These are phyloP conservation scores for Paraescarpia echinospica DNA, from an alignment of 1,140 invertebrate genomes.

Conservation along the genomic window DNA sequence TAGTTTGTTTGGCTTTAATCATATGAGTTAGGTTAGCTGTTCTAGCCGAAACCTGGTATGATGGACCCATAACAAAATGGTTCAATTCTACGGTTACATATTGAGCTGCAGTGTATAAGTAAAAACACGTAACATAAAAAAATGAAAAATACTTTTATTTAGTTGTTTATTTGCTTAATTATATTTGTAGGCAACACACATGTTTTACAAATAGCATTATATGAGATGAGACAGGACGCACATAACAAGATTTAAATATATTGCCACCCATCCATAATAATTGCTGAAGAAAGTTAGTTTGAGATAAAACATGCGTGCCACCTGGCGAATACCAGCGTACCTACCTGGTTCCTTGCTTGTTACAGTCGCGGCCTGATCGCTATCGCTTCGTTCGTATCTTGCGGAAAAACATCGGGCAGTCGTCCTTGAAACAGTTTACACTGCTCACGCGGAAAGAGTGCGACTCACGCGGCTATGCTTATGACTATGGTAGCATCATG, in stretches of 20 bases:
- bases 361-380: conserved; percentile 41
- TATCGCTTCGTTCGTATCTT: conserved; percentile 42
- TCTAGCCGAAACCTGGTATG: background rate
- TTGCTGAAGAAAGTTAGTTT: background rate
- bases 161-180: background rate
- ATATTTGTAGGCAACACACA: background rate
- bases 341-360: conserved; percentile 5
- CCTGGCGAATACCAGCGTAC: conserved; percentile 7
- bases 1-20: background rate
- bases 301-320: background rate
- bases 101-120: background rate
- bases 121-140: background rate
- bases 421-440: conserved; percentile 38
- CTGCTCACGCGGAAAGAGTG: conserved; percentile 29
- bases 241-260: background rate
- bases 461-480: conserved; percentile 54
- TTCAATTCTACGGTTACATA: background rate
- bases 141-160: background rate
- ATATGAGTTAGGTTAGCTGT: background rate
- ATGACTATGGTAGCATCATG: conserved; percentile 82
- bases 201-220: background rate
- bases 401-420: conserved; percentile 37
- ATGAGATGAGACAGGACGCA: no score
- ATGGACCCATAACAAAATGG: background rate
- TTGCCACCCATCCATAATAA: background rate